Percentiles rank a stretch among this genome's conserved stretches.
These are phyloP conservation scores for Caenorhabditis panamensis DNA, from an alignment of 2,888 invertebrate genomes.

Conservation along the genomic window DNA sequence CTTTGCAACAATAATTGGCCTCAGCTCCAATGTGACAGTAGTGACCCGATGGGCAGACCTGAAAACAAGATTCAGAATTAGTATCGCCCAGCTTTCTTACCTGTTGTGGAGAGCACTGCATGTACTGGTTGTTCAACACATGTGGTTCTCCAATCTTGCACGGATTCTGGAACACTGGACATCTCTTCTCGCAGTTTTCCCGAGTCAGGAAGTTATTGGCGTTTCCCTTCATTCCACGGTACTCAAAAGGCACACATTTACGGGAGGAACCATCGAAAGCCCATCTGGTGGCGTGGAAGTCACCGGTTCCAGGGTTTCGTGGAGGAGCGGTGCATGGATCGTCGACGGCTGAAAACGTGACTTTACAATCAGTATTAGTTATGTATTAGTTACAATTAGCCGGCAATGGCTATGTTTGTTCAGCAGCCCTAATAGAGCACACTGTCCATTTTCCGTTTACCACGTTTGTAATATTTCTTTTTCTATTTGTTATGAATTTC, in stretches of 20 bases:
- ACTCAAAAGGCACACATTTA: slow-evolving; percentile 73
- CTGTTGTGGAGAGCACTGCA: slow-evolving; percentile 66
- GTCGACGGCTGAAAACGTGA: slow-evolving; percentile 69
- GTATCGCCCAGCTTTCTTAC: neutral
- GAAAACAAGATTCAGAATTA: neutral
- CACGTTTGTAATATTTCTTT: too few relatives aligned
- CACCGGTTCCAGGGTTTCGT: slow-evolving; percentile 72
- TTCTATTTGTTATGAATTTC: neutral
- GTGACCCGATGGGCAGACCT: slow-evolving; percentile 71
- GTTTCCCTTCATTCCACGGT: slow-evolving; percentile 74
- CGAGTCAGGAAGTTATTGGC: slow-evolving; percentile 75
- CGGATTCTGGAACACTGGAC: slow-evolving; percentile 77
- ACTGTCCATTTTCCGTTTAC: too few relatives aligned
- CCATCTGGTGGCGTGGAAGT: slow-evolving; percentile 73
- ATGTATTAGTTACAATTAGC: too few relatives aligned
- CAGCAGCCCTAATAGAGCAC: too few relatives aligned
- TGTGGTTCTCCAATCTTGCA: slow-evolving; percentile 75
- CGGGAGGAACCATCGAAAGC: slow-evolving; percentile 70
- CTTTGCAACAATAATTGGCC: slow-evolving; percentile 75
- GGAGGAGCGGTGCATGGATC: slow-evolving; percentile 76
- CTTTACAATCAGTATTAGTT: too few relatives aligned
- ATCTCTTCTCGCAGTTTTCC: slow-evolving; percentile 71
- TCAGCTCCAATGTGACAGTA: slow-evolving; percentile 79
- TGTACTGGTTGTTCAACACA: slow-evolving; percentile 62
- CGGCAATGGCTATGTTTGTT: neutral